Conservation (phyloP, 2,888 invertebrate genomes). For the Conops quadrifasciatus region DNA sequence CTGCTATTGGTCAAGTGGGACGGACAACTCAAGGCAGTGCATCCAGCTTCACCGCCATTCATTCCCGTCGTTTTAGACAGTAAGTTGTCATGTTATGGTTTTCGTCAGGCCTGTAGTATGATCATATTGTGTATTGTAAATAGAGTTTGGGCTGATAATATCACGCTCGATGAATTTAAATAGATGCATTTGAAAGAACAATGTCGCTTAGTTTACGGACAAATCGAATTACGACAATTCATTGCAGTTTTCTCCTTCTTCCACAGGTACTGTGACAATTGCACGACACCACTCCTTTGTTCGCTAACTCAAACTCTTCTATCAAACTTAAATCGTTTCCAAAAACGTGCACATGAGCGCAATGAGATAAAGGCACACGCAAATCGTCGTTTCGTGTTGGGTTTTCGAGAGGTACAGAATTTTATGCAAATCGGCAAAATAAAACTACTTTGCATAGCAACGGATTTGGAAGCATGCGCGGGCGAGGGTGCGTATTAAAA, state of each 20-base stretch:
- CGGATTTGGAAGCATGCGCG: constrained; percentile 69
- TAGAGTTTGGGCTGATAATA: not conserved
- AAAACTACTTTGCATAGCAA: constrained; percentile 71
- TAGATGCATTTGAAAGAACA: too few species aligned
- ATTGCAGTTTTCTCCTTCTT: not conserved
- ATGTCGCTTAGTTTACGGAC: not conserved
- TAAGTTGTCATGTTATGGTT: too few species aligned
- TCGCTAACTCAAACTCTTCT: constrained; percentile 66
- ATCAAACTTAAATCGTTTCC: constrained; percentile 69
- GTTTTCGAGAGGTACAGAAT: constrained; percentile 71
- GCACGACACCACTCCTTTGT: constrained; percentile 68
- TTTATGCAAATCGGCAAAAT: constrained; percentile 70
- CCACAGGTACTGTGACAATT: constrained; percentile 70
- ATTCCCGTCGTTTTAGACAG: constrained; percentile 58
- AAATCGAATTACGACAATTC: too few species aligned
- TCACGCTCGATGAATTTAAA: not conserved
- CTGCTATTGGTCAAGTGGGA: not conserved
- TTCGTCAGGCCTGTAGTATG: too few species aligned
- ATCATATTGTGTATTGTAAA: not conserved
- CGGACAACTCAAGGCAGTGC: not conserved
- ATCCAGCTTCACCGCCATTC: constrained; percentile 36
- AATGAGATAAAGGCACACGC: constrained; percentile 70
- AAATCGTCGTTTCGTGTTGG: constrained; percentile 70
- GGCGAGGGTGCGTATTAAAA: constrained; percentile 47
- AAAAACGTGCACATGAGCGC: constrained; percentile 70